phyloP scores from a whole-genome alignment of 2,113 vertebrate genomes.

The Phyllostomus discolor region DNA sequence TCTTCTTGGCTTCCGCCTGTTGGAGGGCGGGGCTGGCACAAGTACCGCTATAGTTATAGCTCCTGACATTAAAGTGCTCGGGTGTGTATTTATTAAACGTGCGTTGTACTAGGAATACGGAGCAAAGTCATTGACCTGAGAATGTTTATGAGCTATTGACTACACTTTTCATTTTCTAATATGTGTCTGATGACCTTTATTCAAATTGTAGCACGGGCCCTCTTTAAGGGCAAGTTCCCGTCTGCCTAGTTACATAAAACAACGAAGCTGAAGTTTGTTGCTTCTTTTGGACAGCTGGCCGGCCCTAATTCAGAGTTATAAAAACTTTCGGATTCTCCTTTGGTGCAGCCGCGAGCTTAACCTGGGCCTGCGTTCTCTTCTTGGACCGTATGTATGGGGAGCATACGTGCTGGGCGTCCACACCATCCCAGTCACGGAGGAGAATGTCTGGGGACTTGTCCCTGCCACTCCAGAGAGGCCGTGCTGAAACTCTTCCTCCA shows the following conservation, averaged over 20 bases:
- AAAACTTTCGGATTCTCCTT: not conserved
- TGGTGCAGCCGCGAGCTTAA: not conserved
- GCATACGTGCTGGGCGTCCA: too few species aligned
- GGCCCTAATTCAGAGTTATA: not conserved
- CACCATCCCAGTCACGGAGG: not conserved
- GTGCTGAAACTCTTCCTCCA: not conserved
- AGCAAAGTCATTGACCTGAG: not conserved
- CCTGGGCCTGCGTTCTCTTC: not conserved
- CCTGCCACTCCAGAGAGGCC: not conserved
- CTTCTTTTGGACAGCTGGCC: not conserved
- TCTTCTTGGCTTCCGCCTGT: not conserved
- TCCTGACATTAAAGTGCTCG: not conserved
- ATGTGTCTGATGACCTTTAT: not conserved
- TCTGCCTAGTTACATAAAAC: not conserved
- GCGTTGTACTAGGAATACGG: not conserved
- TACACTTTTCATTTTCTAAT: not conserved
- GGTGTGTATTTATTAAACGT: not conserved
- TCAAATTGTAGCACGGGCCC: not conserved
- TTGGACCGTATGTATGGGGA: not conserved
- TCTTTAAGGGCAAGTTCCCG: not conserved
- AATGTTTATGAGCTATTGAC: not conserved
- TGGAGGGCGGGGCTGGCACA: not conserved
- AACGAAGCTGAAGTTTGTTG: not conserved
- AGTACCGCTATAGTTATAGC: not conserved
- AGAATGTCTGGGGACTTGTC: not conserved